Percentiles rank a stretch among this genome's conserved stretches.
Conservation (phyloP, 2,888 invertebrate genomes). For the Parnassius smintheus region DNA sequence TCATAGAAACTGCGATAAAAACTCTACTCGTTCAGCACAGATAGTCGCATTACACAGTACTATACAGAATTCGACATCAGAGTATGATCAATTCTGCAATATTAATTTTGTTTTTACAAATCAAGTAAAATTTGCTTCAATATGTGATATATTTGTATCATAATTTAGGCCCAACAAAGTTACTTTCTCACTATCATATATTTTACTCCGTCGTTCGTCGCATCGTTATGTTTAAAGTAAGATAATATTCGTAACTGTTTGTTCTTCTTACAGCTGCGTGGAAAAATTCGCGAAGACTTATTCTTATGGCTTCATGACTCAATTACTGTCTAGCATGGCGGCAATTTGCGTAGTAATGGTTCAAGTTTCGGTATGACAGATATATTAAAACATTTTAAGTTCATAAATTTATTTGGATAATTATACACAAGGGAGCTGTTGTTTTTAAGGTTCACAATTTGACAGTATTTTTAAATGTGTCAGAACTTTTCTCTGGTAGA, state of each 20-base stretch:
- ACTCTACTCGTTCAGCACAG: conserved; percentile 22
- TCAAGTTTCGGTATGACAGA: conserved; percentile 69
- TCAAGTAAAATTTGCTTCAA: too few species aligned
- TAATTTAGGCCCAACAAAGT: too few species aligned
- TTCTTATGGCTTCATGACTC: conserved; percentile 75
- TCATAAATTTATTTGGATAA: not conserved
- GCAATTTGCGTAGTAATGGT: conserved; percentile 78
- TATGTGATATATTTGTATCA: too few species aligned
- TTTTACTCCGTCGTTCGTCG: conserved; percentile 4
- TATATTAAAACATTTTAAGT: conserved; percentile 3
- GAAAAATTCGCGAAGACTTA: conserved; percentile 67
- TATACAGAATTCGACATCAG: not conserved
- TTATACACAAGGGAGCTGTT: conserved; percentile 27
- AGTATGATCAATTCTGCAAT: too few species aligned
- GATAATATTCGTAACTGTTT: conserved; percentile 1
- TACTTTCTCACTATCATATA: too few species aligned
- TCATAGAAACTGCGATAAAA: conserved; percentile 30
- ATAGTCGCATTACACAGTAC: conserved; percentile 2
- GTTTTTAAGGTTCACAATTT: not conserved
- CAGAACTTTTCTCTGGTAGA: too few species aligned
- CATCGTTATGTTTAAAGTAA: not conserved
- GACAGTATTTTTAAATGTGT: too few species aligned
- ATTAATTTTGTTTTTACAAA: too few species aligned
- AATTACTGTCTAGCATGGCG: conserved; percentile 72
- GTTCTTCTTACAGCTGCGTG: conserved; percentile 60